Conservation (phyloP, 2,113 vertebrate species). For the Upupa epops region DNA sequence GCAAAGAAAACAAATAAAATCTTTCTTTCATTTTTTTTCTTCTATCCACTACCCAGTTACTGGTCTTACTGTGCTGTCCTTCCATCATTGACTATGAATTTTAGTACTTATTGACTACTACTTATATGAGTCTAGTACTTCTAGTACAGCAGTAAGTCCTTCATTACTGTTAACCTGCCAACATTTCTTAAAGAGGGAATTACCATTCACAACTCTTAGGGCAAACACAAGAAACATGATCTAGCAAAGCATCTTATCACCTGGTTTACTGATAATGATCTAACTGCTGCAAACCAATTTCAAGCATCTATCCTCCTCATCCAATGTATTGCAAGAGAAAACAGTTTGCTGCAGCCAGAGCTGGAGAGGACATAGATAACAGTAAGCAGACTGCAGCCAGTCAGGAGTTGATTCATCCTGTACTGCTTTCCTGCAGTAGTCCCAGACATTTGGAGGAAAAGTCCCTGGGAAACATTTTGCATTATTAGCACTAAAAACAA, state of each 20-base stretch:
- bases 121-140: no score
- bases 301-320: not conserved
- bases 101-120: no score
- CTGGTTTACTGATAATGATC: not conserved
- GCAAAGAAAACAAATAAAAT: not conserved
- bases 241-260: constrained; percentile 12
- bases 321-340: not conserved
- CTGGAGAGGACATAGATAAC: not conserved
- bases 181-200: not conserved
- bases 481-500: not conserved
- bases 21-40: not conserved
- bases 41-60: not conserved
- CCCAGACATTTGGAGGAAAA: not conserved
- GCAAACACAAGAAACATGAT: not conserved
- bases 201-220: not conserved
- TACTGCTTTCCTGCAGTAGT: not conserved
- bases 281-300: not conserved
- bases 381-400: not conserved
- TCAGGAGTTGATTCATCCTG: rapidly evolving
- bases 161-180: not conserved
- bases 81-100: not conserved
- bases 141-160: not conserved
- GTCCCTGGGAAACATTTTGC: not conserved
- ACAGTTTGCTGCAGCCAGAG: not conserved
- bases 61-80: not conserved